phyloP scores from a whole-genome alignment of 2,888 invertebrate genomes.

The Tineola bisselliella region DNA sequence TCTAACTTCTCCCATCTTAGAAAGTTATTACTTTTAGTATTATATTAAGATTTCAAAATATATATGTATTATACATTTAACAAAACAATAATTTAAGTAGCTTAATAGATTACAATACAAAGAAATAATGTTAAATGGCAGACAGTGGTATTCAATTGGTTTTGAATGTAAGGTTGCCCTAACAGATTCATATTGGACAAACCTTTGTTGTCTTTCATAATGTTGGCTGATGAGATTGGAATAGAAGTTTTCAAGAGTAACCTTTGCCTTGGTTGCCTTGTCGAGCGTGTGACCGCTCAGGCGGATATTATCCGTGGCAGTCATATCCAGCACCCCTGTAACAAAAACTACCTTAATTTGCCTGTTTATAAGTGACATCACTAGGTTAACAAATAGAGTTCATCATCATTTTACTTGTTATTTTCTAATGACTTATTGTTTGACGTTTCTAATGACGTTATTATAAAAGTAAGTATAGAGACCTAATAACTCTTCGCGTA shows the following conservation, averaged over 20 bases:
- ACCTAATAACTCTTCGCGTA: too few relatives aligned
- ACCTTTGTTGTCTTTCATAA: conserved; percentile 96
- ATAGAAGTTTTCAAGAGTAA: conserved; percentile 99
- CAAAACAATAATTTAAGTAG: neutral
- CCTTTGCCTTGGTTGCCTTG: conserved; percentile 98
- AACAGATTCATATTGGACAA: conserved; percentile 21
- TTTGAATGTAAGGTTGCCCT: neutral
- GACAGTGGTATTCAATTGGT: neutral
- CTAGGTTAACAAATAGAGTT: too few relatives aligned
- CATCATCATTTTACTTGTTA: too few relatives aligned
- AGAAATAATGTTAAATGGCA: too few relatives aligned
- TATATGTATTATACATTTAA: neutral
- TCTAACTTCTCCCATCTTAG: conserved; percentile 88
- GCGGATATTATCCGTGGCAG: conserved; percentile 86
- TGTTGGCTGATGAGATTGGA: conserved; percentile 98
- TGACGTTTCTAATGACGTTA: too few relatives aligned
- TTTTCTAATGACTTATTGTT: too few relatives aligned
- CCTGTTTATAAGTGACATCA: conserved; percentile 17
- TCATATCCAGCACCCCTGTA: conserved; percentile 85
- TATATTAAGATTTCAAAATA: neutral
- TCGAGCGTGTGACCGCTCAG: conserved; percentile 98
- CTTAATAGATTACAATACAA: neutral
- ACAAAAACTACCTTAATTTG: conserved; percentile 21
- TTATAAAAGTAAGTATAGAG: too few relatives aligned
- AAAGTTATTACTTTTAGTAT: neutral